Percentiles rank a stretch among this genome's conserved stretches.
Evolutionary conservation across 1,140 invertebrate species (phyloP).

Genomic region (Cydia amplana): DNA sequence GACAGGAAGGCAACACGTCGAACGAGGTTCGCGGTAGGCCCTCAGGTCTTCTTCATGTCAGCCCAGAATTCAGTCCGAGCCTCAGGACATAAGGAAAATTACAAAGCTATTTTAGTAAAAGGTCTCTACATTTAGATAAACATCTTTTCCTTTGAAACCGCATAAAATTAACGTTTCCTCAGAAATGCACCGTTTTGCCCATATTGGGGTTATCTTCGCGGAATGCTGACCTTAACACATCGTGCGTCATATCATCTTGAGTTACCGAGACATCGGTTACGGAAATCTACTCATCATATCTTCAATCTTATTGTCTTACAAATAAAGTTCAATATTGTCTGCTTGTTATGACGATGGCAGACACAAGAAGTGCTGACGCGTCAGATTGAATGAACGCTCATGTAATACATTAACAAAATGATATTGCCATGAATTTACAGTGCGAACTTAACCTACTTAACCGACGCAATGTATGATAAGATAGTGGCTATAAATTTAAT

Average conservation of each 20-base stretch:
- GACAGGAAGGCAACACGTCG: no score
- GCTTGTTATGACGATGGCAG: background rate
- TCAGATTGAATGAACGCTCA: background rate
- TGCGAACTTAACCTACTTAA: slow-evolving; percentile 30
- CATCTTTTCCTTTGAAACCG: background rate
- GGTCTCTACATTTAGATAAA: no score
- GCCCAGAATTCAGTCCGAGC: no score
- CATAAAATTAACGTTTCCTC: background rate
- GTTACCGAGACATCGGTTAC: background rate
- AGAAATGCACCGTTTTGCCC: slow-evolving; percentile 7
- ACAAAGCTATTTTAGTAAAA: no score
- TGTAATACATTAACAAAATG: slow-evolving; percentile 32
- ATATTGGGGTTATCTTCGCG: slow-evolving; percentile 13
- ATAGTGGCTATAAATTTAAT: slow-evolving; percentile 17
- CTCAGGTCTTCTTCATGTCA: no score
- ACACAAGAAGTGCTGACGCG: background rate
- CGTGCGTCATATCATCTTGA: slow-evolving; percentile 26
- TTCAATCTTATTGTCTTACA: background rate
- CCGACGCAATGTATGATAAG: slow-evolving; percentile 6
- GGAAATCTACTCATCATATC: background rate
- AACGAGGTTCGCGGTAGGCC: no score
- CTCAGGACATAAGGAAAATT: no score
- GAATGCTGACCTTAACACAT: slow-evolving; percentile 17
- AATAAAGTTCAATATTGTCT: background rate
- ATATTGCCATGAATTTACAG: slow-evolving; percentile 29